A percentile compares a stretch with the other conserved stretches of the same genome.
These are phyloP conservation scores for Drosophila seguyi DNA, from an alignment of 1,140 invertebrate genomes.

Conservation along the genomic window DNA sequence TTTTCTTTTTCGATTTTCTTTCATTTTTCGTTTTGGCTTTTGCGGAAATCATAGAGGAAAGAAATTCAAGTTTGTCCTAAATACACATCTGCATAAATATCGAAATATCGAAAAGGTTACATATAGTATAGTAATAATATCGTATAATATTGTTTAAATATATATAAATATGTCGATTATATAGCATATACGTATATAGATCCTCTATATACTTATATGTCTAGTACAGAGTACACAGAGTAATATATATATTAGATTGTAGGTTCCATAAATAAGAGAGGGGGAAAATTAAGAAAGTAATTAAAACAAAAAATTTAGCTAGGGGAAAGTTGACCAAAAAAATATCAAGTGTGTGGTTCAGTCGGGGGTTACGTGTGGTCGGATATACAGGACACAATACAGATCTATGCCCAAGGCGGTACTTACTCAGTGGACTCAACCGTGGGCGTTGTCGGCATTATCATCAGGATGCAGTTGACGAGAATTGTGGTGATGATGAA, in stretches of 20 bases:
- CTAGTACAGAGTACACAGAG: slow-evolving; percentile 33
- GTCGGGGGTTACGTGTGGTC: slow-evolving; percentile 17
- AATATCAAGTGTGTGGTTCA: slow-evolving; percentile 28
- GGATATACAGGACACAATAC: slow-evolving; percentile 15
- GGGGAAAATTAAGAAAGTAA: not conserved
- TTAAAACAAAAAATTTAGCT: slow-evolving; percentile 25
- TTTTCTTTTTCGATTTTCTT: slow-evolving; percentile 42
- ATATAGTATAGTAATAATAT: slow-evolving; percentile 43
- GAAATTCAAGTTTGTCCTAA: slow-evolving; percentile 72
- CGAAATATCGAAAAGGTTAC: slow-evolving; percentile 74
- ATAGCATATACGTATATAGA: slow-evolving; percentile 67
- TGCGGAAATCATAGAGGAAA: slow-evolving; percentile 58
- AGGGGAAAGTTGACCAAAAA: slow-evolving; percentile 33
- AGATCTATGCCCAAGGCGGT: too few relatives aligned
- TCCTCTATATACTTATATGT: slow-evolving; percentile 54
- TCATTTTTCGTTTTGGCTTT: slow-evolving; percentile 35
- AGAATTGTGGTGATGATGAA: slow-evolving; percentile 99
- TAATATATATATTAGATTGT: slow-evolving; percentile 21
- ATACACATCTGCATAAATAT: slow-evolving; percentile 71
- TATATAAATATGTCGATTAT: slow-evolving; percentile 57
- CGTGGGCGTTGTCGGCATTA: slow-evolving; percentile 96
- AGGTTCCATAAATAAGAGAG: slow-evolving; percentile 10
- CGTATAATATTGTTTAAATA: slow-evolving; percentile 37
- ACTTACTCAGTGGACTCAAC: slow-evolving; percentile 99
- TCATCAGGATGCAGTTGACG: slow-evolving; percentile 99